These are phyloP conservation scores for Crotophaga sulcirostris DNA, from an alignment of 2,113 vertebrate species.

Conservation along the genomic window DNA sequence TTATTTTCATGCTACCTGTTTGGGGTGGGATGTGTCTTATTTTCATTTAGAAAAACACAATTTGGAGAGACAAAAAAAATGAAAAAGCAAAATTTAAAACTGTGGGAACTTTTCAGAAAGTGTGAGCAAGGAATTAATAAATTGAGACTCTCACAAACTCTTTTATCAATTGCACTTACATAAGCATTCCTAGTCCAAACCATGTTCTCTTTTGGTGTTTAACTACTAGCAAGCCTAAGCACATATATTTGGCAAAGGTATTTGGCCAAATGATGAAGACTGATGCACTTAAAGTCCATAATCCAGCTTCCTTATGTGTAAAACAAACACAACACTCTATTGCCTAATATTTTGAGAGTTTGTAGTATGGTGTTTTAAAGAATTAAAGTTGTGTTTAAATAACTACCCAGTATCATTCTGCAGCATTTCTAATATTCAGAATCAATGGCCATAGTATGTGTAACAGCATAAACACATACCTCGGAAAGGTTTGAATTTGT, in stretches of 20 bases:
- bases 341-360: neutral
- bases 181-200: neutral
- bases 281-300: neutral
- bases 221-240: neutral
- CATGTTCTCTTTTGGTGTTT: neutral
- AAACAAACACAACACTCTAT: neutral
- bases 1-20: neutral
- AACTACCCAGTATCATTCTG: neutral
- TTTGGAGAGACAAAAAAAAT: neutral
- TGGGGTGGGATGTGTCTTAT: fast-evolving
- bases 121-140: neutral
- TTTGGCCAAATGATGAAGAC: neutral
- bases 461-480: conserved; percentile 73
- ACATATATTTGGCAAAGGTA: neutral
- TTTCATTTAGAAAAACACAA: neutral
- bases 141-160: neutral
- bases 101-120: neutral
- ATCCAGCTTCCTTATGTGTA: neutral
- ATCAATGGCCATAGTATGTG: neutral
- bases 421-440: neutral
- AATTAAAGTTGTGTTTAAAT: neutral
- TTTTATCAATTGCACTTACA: neutral
- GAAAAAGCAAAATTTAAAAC: neutral
- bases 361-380: neutral
- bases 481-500: conserved; percentile 99